These are phyloP conservation scores for Biston betularia DNA, from an alignment of 2,888 invertebrate species.

Conservation along the genomic window DNA sequence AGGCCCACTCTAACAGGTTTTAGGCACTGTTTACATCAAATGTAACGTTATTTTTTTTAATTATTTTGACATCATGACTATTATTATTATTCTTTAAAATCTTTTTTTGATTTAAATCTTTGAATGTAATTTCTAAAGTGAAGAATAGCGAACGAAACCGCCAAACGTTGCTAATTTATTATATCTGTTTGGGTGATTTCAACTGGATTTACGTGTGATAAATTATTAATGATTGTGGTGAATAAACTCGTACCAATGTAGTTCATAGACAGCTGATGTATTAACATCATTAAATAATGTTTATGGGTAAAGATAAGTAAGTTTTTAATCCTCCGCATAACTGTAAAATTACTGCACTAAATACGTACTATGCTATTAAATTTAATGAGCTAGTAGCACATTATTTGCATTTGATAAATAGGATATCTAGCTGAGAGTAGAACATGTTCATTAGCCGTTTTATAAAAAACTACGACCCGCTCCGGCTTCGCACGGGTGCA, in stretches of 20 bases:
- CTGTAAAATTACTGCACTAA: constrained; percentile 16
- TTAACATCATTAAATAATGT: constrained; percentile 4
- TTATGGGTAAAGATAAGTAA: constrained; percentile 9
- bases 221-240: constrained; percentile 3
- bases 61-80: too few species aligned
- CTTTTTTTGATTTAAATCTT: too few species aligned
- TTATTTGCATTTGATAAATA: not conserved
- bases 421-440: not conserved
- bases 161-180: not conserved
- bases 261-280: constrained; percentile 11
- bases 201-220: constrained; percentile 25
- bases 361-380: not conserved
- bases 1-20: too few species aligned
- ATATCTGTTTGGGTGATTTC: not conserved
- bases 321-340: constrained; percentile 8
- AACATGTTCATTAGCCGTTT: not conserved
- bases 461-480: too few species aligned
- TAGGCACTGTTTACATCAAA: too few species aligned
- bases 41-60: too few species aligned
- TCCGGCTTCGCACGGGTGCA: too few species aligned
- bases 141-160: not conserved
- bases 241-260: constrained; percentile 13
- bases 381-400: constrained; percentile 4
- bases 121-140: too few species aligned
- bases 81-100: too few species aligned